Evolutionary conservation across 2,888 invertebrate species (phyloP).

Genomic region (Adelphocoris suturalis): DNA sequence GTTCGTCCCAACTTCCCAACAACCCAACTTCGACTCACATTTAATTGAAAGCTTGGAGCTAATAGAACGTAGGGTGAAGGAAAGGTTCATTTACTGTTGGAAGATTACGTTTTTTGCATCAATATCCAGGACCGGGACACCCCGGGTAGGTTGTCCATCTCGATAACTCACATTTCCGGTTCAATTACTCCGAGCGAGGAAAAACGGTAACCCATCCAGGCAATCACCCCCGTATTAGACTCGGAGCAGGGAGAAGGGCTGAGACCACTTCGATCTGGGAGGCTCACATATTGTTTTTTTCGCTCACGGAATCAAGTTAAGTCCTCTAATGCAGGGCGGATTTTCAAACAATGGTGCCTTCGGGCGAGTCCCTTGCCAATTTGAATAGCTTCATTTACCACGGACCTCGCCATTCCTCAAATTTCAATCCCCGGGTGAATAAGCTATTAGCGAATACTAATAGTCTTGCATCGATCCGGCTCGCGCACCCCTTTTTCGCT

Average conservation of each 20-base stretch:
- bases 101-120: conserved; percentile 64
- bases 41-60: conserved; percentile 64
- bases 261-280: conserved; percentile 23
- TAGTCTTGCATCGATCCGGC: not conserved
- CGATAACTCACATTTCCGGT: conserved; percentile 66
- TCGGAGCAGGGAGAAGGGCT: not conserved
- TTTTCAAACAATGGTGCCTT: conserved; percentile 63
- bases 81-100: conserved; percentile 40
- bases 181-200: conserved; percentile 53
- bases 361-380: conserved; percentile 58
- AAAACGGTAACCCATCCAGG: conserved; percentile 45
- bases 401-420: conserved; percentile 56
- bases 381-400: conserved; percentile 57
- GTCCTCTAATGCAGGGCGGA: conserved; percentile 63
- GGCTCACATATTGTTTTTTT: conserved; percentile 63
- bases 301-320: conserved; percentile 55
- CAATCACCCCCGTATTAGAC: conserved; percentile 56
- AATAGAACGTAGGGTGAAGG: conserved; percentile 18
- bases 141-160: conserved; percentile 52
- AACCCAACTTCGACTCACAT: not conserved
- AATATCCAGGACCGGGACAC: not conserved
- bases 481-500: conserved; percentile 1
- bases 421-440: conserved; percentile 55
- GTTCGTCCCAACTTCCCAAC: not conserved
- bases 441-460: conserved; percentile 49